Evolutionary conservation across 2,888 invertebrate genomes (phyloP).

Genomic region (Meteorus colon): DNA sequence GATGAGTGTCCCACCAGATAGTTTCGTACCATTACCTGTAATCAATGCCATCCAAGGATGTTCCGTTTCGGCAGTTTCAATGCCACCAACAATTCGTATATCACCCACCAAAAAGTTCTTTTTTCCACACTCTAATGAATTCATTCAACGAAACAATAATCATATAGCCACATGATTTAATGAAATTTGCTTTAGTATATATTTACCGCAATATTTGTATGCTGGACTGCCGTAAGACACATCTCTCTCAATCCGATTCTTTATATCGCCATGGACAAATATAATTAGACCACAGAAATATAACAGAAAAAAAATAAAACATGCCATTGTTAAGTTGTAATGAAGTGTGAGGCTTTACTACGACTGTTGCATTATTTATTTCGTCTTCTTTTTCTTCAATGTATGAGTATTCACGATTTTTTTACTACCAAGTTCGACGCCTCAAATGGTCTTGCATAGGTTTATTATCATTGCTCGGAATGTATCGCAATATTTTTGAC

Average conservation of each 20-base stretch:
- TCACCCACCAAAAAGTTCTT: slow-evolving; percentile 46
- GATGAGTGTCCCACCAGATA: slow-evolving; percentile 75
- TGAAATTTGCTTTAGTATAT: neutral
- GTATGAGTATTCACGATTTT: neutral
- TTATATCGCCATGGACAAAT: neutral
- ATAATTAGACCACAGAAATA: neutral
- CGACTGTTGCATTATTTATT: neutral
- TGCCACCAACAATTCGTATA: slow-evolving; percentile 76
- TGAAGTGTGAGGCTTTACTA: neutral
- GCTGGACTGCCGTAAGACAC: slow-evolving; percentile 52
- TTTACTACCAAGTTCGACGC: neutral
- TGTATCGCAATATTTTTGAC: neutral
- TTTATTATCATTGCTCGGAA: neutral
- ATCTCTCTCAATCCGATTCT: slow-evolving; percentile 40
- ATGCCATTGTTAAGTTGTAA: neutral
- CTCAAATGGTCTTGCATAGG: neutral
- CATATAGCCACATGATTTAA: neutral
- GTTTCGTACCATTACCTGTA: slow-evolving; percentile 68
- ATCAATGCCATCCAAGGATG: slow-evolving; percentile 77
- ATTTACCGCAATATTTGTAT: slow-evolving; percentile 56
- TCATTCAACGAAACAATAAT: neutral
- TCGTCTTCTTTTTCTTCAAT: neutral
- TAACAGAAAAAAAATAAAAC: neutral
- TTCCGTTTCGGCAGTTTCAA: slow-evolving; percentile 73
- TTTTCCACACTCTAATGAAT: slow-evolving; percentile 51